phyloP scores from a whole-genome alignment of 2,113 vertebrate species.

The Ophthalmolycus amberensis region DNA sequence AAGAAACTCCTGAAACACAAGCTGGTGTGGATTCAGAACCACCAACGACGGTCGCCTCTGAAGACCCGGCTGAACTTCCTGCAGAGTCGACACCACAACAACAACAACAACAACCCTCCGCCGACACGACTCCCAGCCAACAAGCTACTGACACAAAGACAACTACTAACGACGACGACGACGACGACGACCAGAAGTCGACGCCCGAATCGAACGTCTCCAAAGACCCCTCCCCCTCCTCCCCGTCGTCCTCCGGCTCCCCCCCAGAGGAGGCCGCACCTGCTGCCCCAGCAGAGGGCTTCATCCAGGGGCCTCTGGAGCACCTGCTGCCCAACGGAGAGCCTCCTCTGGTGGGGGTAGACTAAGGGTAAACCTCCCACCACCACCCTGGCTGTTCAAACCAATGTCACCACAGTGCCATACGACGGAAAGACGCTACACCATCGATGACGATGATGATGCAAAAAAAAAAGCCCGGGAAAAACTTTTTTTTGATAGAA shows the following conservation, averaged over 20 bases:
- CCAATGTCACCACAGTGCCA: slow-evolving; percentile 75
- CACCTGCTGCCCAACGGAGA: slow-evolving; percentile 83
- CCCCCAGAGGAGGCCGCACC: neutral
- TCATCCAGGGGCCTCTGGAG: slow-evolving; percentile 85
- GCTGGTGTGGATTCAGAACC: neutral
- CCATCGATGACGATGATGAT: slow-evolving; percentile 38
- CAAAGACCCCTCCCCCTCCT: slow-evolving; percentile 45
- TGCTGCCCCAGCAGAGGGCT: slow-evolving; percentile 54
- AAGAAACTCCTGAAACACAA: neutral
- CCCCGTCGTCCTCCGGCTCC: slow-evolving; percentile 21
- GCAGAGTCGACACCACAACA: neutral
- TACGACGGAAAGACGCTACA: slow-evolving; percentile 47
- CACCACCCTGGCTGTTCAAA: slow-evolving; percentile 9
- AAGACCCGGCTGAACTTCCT: neutral
- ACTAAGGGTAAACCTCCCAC: slow-evolving; percentile 79
- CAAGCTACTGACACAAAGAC: slow-evolving; percentile 63
- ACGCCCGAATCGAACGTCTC: slow-evolving; percentile 21
- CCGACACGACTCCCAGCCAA: neutral
- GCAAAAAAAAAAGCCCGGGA: slow-evolving; percentile 48
- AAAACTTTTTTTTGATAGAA: slow-evolving; percentile 50
- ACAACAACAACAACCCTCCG: neutral
- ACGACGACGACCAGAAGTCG: neutral
- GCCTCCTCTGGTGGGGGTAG: slow-evolving; percentile 85
- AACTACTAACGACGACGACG: slow-evolving; percentile 18
- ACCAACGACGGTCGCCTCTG: fast-evolving